Evolutionary conservation across 2,113 vertebrate species (phyloP).

Genomic region (Ptyas mucosa): DNA sequence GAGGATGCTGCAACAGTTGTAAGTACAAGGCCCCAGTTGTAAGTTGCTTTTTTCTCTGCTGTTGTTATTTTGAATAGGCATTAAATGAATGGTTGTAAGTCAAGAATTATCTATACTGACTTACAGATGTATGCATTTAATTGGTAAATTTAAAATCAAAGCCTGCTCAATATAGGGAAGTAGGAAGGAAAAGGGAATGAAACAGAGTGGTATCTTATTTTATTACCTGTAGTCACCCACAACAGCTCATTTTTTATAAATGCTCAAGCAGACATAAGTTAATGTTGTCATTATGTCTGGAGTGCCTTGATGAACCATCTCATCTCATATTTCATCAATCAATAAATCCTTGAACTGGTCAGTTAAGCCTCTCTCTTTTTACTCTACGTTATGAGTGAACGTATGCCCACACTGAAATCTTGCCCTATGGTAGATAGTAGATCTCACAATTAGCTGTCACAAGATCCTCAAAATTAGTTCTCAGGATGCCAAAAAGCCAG

Average conservation of each 20-base stretch:
- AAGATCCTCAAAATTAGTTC: background rate
- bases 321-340: background rate
- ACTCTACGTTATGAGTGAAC: background rate
- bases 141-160: background rate
- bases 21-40: background rate
- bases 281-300: background rate
- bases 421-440: background rate
- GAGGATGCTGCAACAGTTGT: background rate
- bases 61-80: background rate
- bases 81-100: background rate
- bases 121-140: background rate
- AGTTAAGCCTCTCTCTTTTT: background rate
- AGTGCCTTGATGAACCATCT: background rate
- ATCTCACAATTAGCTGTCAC: background rate
- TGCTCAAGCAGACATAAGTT: background rate
- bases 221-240: background rate
- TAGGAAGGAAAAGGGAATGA: background rate
- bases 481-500: background rate
- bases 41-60: background rate
- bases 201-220: background rate
- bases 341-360: background rate
- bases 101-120: background rate
- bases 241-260: background rate
- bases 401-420: background rate
- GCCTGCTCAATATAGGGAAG: background rate